Evolutionary conservation across 2,113 vertebrate genomes (phyloP), one percentile per base, ranked within the genome.

Genomic region (Vanacampus margaritifer): DNA sequence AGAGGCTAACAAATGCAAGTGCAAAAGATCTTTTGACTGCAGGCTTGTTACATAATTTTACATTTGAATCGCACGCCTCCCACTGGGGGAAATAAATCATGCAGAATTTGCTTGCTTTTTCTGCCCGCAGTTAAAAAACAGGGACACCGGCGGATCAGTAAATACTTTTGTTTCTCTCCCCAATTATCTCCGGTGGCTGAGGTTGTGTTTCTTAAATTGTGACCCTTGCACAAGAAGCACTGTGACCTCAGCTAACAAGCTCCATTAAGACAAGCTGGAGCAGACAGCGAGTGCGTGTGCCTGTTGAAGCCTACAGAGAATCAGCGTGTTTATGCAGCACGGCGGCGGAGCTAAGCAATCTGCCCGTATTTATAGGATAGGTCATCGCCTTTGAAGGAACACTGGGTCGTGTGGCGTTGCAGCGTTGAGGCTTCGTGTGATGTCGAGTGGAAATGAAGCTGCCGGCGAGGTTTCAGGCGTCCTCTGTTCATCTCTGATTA

Each of bases 51-150:
- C 79, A 89, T 90, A 76, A 85, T 81, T 88, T 88, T 75, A 83
- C 82, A 87, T 90, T 89, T 88, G 85, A 86, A 88, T 87, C 84
- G 86, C 72, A 76, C 58, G 54, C 79, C 85, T 87, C 80, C 84
- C 82, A 86, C 73, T 53, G 82, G 79, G 87, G 76, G 43, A 82
- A 86, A 84, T 67, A 86, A 80, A 88, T 78, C 83, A 79, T 70
- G 72, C 54, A 69, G 72, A 86, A 87, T 87, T 78, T 85, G 72
- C 76, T 85, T 80, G 82, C 79, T 81, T 83, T 64, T 76, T 67
- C 71, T 11, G 36, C 80, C 85, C 48, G 65, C 48, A 79, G 80
- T 73, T 39, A 71, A 35, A 61, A 71, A 77, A 71, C 3, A 5
- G 43, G 65, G 59, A 67, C 64, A 66, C 53, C 2, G n/a, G n/a